These are phyloP conservation scores for Galleria mellonella DNA, from an alignment of 1,140 invertebrate genomes.

Conservation along the genomic window DNA sequence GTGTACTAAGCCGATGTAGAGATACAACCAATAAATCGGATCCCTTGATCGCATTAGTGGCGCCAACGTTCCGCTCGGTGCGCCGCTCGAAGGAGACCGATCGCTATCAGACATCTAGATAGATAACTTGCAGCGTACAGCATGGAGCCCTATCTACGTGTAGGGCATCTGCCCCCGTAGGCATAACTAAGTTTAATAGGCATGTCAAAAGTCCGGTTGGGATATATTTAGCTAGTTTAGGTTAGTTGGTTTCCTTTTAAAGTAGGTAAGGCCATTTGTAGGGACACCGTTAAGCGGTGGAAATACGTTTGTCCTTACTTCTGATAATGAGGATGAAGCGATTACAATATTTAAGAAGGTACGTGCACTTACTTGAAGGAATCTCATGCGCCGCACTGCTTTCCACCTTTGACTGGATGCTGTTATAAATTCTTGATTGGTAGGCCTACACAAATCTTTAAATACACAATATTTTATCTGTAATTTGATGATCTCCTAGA, in stretches of 20 bases:
- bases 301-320: no score
- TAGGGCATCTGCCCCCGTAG: conserved; percentile 1
- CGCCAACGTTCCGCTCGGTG: conserved; percentile 46
- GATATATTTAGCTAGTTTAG: neutral
- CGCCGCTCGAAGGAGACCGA: conserved; percentile 21
- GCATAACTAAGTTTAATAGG: conserved; percentile 3
- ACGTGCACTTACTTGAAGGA: no score
- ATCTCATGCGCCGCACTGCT: no score
- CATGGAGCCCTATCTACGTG: conserved; percentile 1
- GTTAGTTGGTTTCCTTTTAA: conserved; percentile 1
- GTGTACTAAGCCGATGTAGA: conserved; percentile 40
- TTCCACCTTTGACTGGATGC: no score
- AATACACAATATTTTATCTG: no score
- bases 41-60: conserved; percentile 42
- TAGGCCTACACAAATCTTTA: no score
- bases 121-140: neutral
- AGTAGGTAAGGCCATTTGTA: no score
- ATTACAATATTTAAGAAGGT: no score
- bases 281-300: no score
- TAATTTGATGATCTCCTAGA: no score
- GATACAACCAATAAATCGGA: conserved; percentile 48
- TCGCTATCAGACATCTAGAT: conserved; percentile 21
- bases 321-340: no score
- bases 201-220: neutral
- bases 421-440: no score